A percentile compares a stretch with the other conserved stretches of the same genome.
Evolutionary conservation across 1,140 invertebrate species (phyloP).

Genomic region (Antheraea mylitta): DNA sequence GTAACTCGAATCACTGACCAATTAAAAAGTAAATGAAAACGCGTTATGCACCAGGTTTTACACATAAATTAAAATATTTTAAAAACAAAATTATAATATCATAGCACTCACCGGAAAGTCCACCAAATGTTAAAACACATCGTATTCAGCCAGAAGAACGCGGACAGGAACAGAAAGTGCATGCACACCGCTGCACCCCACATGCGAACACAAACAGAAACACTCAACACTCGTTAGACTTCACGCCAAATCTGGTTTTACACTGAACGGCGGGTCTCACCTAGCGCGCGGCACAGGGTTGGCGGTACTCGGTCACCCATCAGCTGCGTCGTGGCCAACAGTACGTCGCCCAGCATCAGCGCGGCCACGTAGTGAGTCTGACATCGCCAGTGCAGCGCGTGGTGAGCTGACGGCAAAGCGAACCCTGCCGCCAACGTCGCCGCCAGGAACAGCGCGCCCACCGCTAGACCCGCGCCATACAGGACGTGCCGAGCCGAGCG

Average conservation of each 20-base stretch:
- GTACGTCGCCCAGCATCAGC: conserved; percentile 86
- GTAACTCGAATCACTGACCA: no score
- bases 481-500: conserved; percentile 63
- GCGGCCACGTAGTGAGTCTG: conserved; percentile 91
- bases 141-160: conserved; percentile 97
- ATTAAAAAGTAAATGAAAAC: no score
- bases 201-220: conserved; percentile 40
- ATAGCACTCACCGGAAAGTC: conserved; percentile 87
- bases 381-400: conserved; percentile 91
- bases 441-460: conserved; percentile 87
- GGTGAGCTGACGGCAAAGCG: conserved; percentile 87
- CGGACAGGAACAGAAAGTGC: conserved; percentile 95
- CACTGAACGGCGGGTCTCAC: conserved; percentile 71
- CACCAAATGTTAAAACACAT: conserved; percentile 98
- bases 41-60: no score
- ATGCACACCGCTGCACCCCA: conserved; percentile 87
- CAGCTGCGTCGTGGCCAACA: conserved; percentile 87
- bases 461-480: conserved; percentile 86
- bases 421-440: conserved; percentile 87
- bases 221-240: conserved; percentile 4
- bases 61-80: no score
- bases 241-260: no score
- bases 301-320: conserved; percentile 79
- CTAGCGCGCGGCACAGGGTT: conserved; percentile 81
- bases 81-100: background rate